Conservation (phyloP, 2,797 vertebrate species). For the Acanthurus lineatus region DNA sequence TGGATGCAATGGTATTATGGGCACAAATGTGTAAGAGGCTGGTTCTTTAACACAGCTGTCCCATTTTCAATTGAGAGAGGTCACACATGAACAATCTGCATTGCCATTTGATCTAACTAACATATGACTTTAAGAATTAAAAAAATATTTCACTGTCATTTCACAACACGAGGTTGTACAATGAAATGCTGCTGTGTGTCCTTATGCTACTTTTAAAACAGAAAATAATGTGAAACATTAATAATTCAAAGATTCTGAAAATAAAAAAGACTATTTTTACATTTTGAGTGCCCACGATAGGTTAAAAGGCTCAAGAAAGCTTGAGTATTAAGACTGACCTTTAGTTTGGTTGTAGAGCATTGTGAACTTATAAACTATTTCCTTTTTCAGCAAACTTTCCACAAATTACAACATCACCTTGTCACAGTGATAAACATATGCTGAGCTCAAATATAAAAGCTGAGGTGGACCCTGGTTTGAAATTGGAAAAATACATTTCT, state of each 20-base stretch:
- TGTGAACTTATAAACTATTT: too few species aligned
- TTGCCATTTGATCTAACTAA: neutral
- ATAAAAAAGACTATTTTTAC: too few species aligned
- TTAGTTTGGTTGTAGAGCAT: too few species aligned
- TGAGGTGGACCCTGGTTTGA: neutral
- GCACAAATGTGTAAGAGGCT: neutral
- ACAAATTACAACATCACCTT: neutral
- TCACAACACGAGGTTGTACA: too few species aligned
- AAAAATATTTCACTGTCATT: too few species aligned
- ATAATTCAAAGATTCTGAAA: too few species aligned
- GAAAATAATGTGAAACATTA: too few species aligned
- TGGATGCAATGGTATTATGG: neutral
- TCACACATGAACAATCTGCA: neutral
- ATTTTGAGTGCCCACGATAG: too few species aligned
- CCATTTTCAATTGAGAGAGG: neutral
- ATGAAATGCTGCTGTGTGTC: too few species aligned
- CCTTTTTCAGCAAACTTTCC: neutral
- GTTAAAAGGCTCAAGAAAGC: too few species aligned
- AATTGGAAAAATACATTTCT: neutral
- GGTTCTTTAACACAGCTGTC: neutral
- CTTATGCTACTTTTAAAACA: too few species aligned
- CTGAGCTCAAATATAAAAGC: neutral
- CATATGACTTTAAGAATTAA: neutral
- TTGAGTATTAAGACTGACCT: too few species aligned
- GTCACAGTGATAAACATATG: neutral